Evolutionary conservation across 2,888 invertebrate genomes (phyloP), one percentile per base, ranked within the genome.

Genomic region (Thelaira solivaga): DNA sequence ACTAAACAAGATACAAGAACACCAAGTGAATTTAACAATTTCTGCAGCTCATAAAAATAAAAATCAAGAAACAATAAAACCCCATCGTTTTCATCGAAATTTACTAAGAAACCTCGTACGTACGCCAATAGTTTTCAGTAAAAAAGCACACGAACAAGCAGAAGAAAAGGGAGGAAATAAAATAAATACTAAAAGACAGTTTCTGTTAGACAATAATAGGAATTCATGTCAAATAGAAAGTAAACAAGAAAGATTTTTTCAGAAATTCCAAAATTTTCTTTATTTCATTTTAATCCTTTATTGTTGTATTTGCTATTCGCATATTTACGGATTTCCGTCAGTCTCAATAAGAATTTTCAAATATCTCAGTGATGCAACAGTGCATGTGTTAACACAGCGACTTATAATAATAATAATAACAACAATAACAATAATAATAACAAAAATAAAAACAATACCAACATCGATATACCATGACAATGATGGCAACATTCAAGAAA

Each of bases 281-380:
- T 59, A 29, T 39, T 20, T 36, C 29, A 51, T 45, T 45, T 16
- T 61, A 16, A 11, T 68, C 4, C 20, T 10, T 29, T 36, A 4
- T 31, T 69, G 22, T 43, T 43, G 43, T 51, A 18, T 20, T 57
- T 51, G 68, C 49, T 61, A 20, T 74, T 78, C 74, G 74, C 59
- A 69, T 74, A 59, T 64, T 53, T 65, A 26, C 78, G 74, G 78
- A 78, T 74, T 55, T 78, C 78, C 78, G 65, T 65, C 74, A 57
- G 65, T 74, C 69, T 74, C 62, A 41, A 45, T 13, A 55, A 20
- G 65, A 65, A 74, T 65, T 53, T 65, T 78, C 65, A 69, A 78
- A 78, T 55, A 78, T 78, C 41, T 74, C 43, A 64, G 51, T 65
- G 59, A 65, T 57, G 69, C 69, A 69, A 74, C 64, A 53, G 71